Conservation (phyloP, 2,797 vertebrate species). For the Argentina silus region DNA sequence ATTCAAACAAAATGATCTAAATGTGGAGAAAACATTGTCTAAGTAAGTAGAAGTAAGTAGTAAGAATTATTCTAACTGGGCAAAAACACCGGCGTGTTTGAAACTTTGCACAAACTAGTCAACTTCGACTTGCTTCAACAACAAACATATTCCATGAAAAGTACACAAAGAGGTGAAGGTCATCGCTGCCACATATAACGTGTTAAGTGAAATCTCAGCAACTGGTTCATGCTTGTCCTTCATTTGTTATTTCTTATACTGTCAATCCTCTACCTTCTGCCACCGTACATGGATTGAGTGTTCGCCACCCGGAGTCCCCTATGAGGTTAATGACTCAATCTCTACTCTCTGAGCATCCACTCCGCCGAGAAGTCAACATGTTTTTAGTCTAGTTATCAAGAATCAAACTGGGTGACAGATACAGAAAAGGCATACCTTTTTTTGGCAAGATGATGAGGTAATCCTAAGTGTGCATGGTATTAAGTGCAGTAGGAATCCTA, state of each 20-base stretch:
- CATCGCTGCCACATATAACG: too few relatives aligned
- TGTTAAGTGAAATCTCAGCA: background rate
- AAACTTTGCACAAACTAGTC: too few relatives aligned
- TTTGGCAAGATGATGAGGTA: constrained; percentile 39
- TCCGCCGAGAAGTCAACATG: constrained; percentile 35
- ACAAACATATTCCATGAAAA: too few relatives aligned
- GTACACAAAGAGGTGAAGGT: too few relatives aligned
- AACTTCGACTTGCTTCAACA: too few relatives aligned
- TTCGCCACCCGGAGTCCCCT: constrained; percentile 15
- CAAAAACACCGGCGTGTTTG: too few relatives aligned
- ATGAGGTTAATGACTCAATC: constrained; percentile 20
- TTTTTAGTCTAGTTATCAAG: constrained; percentile 32
- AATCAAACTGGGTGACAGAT: constrained; percentile 36
- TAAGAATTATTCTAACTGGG: too few relatives aligned
- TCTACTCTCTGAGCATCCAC: constrained; percentile 9
- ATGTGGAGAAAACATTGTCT: too few relatives aligned
- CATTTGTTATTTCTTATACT: constrained; percentile 24
- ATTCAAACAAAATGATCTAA: too few relatives aligned
- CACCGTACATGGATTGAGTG: constrained; percentile 30
- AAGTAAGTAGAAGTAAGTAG: too few relatives aligned
- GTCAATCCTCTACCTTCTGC: constrained; percentile 24
- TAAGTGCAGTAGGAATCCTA: too few relatives aligned
- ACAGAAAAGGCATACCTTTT: constrained; percentile 36
- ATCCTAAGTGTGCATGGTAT: constrained; percentile 20
- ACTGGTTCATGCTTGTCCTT: background rate